These are phyloP conservation scores for Belonocnema kinseyi DNA, from an alignment of 1,140 invertebrate genomes.

Conservation along the genomic window DNA sequence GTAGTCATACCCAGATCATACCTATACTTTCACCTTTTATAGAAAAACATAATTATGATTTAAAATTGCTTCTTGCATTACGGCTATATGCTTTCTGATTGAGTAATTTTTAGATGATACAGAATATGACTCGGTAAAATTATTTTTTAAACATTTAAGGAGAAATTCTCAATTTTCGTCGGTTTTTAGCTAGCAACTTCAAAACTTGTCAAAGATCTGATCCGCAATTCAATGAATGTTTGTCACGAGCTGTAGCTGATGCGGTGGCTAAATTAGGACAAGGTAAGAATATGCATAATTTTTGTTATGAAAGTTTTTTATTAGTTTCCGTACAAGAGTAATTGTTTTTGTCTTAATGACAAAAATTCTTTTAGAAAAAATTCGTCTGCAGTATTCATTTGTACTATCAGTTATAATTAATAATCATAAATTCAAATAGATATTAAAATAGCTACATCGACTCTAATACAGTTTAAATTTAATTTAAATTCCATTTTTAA, in stretches of 20 bases:
- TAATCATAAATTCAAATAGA: too few relatives aligned
- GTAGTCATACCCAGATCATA: too few relatives aligned
- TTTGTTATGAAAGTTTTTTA: background rate
- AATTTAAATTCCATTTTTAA: too few relatives aligned
- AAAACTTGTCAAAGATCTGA: slow-evolving; percentile 53
- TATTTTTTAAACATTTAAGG: background rate
- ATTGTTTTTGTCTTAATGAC: background rate
- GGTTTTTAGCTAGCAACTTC: slow-evolving; percentile 53
- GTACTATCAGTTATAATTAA: too few relatives aligned
- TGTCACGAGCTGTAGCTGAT: slow-evolving; percentile 38
- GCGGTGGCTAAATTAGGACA: slow-evolving; percentile 50
- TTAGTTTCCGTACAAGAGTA: background rate
- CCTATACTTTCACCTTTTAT: too few relatives aligned
- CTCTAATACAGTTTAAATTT: too few relatives aligned
- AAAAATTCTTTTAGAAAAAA: background rate
- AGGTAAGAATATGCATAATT: slow-evolving; percentile 49
- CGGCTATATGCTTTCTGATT: too few relatives aligned
- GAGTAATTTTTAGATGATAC: too few relatives aligned
- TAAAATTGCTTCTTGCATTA: too few relatives aligned
- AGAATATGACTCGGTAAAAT: background rate
- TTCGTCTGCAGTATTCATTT: too few relatives aligned
- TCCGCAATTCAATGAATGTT: slow-evolving; percentile 49
- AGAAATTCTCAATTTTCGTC: slow-evolving; percentile 33
- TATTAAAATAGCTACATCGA: too few relatives aligned
- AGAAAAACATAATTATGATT: too few relatives aligned